phyloP scores from a whole-genome alignment of 1,140 invertebrate genomes.

The Aporrectodea caliginosa region DNA sequence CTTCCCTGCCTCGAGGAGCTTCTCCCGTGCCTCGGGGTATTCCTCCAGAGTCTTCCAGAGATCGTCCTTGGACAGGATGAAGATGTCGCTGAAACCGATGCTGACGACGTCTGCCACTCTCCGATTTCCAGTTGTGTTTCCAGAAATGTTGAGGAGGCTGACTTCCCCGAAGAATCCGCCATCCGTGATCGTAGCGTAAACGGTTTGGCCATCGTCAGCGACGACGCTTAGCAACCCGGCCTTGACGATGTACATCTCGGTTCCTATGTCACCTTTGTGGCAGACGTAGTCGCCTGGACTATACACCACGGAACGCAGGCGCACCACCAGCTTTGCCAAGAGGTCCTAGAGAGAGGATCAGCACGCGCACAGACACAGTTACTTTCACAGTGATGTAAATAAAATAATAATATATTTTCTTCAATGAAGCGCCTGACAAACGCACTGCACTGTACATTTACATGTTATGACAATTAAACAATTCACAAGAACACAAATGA shows the following conservation, averaged over 20 bases:
- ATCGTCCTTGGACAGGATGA: slow-evolving; percentile 83
- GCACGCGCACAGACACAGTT: too few species aligned
- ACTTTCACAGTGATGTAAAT: too few species aligned
- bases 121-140: slow-evolving; percentile 57
- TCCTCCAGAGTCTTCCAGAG: slow-evolving; percentile 82
- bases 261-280: slow-evolving; percentile 90
- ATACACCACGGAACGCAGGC: slow-evolving; percentile 86
- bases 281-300: slow-evolving; percentile 94
- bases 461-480: too few species aligned
- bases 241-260: slow-evolving; percentile 95
- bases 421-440: too few species aligned
- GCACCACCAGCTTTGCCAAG: slow-evolving; percentile 83
- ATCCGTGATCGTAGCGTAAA: slow-evolving; percentile 78
- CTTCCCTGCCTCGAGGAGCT: slow-evolving; percentile 81
- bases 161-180: slow-evolving; percentile 82
- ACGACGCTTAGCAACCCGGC: slow-evolving; percentile 78
- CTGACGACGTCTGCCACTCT: slow-evolving; percentile 87
- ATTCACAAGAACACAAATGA: too few species aligned
- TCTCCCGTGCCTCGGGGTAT: slow-evolving; percentile 85
- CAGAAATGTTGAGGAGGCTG: slow-evolving; percentile 76
- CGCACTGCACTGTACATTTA: too few species aligned
- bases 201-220: slow-evolving; percentile 75
- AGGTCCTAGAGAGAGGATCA: slow-evolving; percentile 63
- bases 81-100: slow-evolving; percentile 85
- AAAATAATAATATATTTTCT: too few species aligned